Conservation (phyloP, 2,797 vertebrate species). For the Tamandua tetradactyla region DNA sequence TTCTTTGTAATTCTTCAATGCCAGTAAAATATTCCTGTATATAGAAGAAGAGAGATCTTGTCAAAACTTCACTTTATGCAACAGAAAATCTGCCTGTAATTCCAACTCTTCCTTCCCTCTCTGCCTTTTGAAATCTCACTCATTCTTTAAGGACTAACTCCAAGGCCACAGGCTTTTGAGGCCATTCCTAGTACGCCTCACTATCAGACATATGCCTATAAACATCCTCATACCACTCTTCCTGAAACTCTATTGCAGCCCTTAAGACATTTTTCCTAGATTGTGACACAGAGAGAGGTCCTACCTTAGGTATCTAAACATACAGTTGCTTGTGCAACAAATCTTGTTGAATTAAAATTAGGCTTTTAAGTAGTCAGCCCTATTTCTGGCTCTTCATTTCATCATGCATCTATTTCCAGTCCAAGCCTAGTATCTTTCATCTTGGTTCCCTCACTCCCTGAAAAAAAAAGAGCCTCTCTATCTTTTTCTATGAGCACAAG, state of each 20-base stretch:
- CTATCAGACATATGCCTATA: not conserved
- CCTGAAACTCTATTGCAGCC: not conserved
- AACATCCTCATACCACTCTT: not conserved
- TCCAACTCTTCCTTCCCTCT: not conserved
- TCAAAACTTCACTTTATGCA: not conserved
- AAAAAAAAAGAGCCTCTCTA: not conserved
- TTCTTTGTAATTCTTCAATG: not conserved
- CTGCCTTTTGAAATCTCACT: not conserved
- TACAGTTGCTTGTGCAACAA: accelerated
- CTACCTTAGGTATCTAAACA: not conserved
- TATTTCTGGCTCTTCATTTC: not conserved
- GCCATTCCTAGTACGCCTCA: not conserved
- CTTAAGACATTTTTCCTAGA: not conserved
- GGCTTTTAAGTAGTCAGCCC: not conserved
- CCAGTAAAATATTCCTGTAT: not conserved
- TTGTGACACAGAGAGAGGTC: not conserved
- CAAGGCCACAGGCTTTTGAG: not conserved
- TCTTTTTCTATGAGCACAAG: not conserved
- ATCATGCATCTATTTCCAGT: not conserved
- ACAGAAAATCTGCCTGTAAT: not conserved
- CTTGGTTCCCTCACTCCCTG: not conserved
- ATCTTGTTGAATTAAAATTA: not conserved
- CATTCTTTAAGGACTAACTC: not conserved
- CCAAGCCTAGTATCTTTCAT: not conserved
- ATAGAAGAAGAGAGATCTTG: not conserved